Base-by-base conservation (phyloP, 92 coral and sea anemone genomes). In the Zoanthus solanderi region DNA sequence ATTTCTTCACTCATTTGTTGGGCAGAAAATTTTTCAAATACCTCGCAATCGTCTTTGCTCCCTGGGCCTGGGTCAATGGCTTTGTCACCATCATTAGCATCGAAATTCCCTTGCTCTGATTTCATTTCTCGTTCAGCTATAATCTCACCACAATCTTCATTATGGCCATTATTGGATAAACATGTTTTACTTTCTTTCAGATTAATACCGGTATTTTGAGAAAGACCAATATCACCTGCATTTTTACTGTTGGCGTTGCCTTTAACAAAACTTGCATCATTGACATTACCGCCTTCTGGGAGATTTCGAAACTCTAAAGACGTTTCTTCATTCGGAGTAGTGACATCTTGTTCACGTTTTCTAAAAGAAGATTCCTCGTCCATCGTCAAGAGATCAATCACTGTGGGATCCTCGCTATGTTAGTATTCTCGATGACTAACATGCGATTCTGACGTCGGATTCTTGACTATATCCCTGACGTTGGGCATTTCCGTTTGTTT, bases 281-380 rank as follows among this genome's bases (percentile, higher is more conserved):
- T 9, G 67, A 34, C 3, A 34, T 11, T 48, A 28, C 15, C 61
- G 57, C 83, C 83, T 78, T 78, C 29, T n/a, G 18, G 52, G 47
- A 32, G 1, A 67, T 81, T 81, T 65, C 85, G 75, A 65, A 67
- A 81, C 30, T 81, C 85, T 34, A 34, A 81, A 31, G 56, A 17
- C 1, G 75, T 48, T 81, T 80, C 56, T 58, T 46, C 57, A 76
- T 42, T 76, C 37, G 60, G 47, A 10, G 52, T 71, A 65, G 13
- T n/a, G 42, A 37, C 28, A 65, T 63, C 76, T 65, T 67, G 47
- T 31, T 28, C 75, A 66, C 28, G 75, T 65, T 45, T 66, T 65
- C 45, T 50, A 4, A 31, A 9, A 5, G 75, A 81, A 46, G 14
- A 46, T 28, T 66, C 75, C 58, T 80, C 60, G 57, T 71, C 85